phyloP scores from a whole-genome alignment of 2,113 vertebrate genomes.

The Menura novaehollandiae region DNA sequence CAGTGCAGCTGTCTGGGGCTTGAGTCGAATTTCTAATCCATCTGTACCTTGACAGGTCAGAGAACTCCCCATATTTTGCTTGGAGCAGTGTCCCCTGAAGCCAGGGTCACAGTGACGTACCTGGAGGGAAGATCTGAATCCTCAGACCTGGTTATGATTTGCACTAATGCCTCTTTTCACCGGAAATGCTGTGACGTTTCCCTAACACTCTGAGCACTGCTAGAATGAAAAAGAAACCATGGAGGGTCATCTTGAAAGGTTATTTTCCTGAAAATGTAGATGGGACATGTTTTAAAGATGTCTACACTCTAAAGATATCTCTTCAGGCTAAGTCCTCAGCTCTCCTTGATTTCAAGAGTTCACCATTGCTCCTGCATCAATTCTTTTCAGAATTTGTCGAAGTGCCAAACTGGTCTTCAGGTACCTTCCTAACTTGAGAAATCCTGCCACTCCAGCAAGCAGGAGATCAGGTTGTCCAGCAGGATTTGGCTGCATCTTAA shows the following conservation, averaged over 20 bases:
- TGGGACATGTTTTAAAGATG: neutral
- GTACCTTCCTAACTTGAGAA: neutral
- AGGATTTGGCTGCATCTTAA: neutral
- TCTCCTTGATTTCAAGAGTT: neutral
- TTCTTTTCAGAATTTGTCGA: neutral
- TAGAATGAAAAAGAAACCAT: neutral
- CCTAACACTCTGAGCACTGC: neutral
- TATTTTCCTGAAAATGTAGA: neutral
- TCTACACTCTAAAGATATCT: neutral
- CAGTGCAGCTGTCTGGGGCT: neutral
- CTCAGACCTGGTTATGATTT: constrained; percentile 9
- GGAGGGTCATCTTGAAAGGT: neutral
- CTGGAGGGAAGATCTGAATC: neutral
- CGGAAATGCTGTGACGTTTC: neutral
- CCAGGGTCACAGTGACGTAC: neutral
- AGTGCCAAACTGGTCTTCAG: neutral
- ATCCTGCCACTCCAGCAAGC: neutral
- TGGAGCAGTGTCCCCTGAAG: neutral
- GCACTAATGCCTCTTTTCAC: neutral
- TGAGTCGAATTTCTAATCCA: constrained; percentile 10
- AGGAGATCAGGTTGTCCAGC: neutral
- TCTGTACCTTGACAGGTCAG: neutral
- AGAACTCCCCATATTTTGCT: neutral
- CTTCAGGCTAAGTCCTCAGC: neutral
- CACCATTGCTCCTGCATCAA: neutral